Conservation (phyloP, 2,888 invertebrate genomes). For the Athetis lepigone region DNA sequence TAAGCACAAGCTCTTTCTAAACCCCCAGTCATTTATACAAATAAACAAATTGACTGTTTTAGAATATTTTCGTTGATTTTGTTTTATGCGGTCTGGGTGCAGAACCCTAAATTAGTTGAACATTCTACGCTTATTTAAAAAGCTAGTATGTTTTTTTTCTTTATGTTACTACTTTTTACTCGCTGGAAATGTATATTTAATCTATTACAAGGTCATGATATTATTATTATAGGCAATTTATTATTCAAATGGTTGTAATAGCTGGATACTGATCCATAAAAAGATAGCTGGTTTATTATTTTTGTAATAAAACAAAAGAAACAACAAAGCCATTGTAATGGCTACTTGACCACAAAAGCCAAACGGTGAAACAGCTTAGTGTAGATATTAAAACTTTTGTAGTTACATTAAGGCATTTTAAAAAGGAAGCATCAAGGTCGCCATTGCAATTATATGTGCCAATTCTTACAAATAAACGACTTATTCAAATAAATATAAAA, state of each 20-base stretch:
- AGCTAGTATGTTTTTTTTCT: not conserved
- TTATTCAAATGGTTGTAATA: not conserved
- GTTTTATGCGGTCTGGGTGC: too few species aligned
- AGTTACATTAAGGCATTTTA: not conserved
- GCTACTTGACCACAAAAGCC: conserved; percentile 1
- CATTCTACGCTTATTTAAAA: too few species aligned
- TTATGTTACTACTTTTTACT: not conserved
- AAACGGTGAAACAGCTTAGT: not conserved
- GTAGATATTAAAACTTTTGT: not conserved
- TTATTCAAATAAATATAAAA: conserved; percentile 29
- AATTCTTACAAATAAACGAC: conserved; percentile 7
- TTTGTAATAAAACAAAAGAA: not conserved
- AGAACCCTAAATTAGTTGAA: too few species aligned
- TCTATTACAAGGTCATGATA: not conserved
- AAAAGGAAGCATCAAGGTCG: conserved; percentile 3
- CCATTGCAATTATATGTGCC: conserved; percentile 9
- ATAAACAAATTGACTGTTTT: too few species aligned
- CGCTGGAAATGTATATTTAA: not conserved
- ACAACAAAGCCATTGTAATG: not conserved
- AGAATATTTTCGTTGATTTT: too few species aligned
- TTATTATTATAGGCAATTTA: not conserved
- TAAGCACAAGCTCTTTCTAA: too few species aligned
- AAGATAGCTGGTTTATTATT: not conserved
- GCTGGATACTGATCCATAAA: conserved; percentile 13
- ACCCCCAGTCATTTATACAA: too few species aligned